Conservation (phyloP, 2,888 invertebrate species). For the Ectobius pallidus region DNA sequence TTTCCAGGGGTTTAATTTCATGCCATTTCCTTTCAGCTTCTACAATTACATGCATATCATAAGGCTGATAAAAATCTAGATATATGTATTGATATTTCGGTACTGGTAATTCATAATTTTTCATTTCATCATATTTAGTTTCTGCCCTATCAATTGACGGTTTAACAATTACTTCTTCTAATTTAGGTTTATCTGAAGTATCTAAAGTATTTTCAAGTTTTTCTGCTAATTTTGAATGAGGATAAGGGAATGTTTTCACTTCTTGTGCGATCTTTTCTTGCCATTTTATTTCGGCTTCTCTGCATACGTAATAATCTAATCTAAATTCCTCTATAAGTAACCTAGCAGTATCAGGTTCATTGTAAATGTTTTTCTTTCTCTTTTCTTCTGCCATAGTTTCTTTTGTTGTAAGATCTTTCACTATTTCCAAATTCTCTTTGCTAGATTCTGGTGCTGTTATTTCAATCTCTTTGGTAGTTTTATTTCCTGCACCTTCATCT, state of each 20-base stretch:
- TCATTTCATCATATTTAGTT: too few relatives aligned
- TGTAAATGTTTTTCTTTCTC: neutral
- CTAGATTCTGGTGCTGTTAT: neutral
- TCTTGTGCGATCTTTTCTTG: constrained; percentile 29
- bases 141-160: too few relatives aligned
- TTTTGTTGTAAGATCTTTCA: neutral
- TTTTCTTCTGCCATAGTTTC: neutral
- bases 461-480: neutral
- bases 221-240: neutral
- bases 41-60: constrained; percentile 30
- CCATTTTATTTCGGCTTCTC: constrained; percentile 38
- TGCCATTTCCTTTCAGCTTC: constrained; percentile 47
- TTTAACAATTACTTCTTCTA: too few relatives aligned
- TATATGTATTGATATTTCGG: neutral
- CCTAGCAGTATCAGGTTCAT: neutral
- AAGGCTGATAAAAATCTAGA: neutral
- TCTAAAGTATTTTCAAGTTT: too few relatives aligned
- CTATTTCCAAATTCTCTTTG: neutral
- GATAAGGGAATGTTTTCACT: neutral
- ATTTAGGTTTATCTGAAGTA: too few relatives aligned
- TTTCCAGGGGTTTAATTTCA: constrained; percentile 40
- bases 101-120: too few relatives aligned
- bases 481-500: constrained; percentile 3
- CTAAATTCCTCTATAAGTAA: constrained; percentile 1
- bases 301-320: constrained; percentile 30